Evolutionary conservation across 2,113 vertebrate species (phyloP).

Genomic region (Neomonachus schauinslandi): DNA sequence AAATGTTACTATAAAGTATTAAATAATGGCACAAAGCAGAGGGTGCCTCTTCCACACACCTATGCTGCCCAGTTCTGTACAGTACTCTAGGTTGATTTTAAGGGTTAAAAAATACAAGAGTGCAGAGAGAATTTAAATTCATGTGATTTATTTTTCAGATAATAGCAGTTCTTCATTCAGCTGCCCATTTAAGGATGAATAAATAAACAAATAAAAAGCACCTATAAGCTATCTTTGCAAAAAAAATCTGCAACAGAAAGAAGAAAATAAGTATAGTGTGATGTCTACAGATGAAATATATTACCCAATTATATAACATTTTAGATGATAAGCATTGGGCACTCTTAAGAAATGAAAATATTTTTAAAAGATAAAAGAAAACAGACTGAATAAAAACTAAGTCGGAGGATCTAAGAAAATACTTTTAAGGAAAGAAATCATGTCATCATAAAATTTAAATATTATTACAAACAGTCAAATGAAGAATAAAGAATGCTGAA

Average conservation of each 20-base stretch:
- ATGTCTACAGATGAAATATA: not conserved
- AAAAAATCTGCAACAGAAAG: not conserved
- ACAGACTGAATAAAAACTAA: not conserved
- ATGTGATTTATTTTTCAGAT: not conserved
- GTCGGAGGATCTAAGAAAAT: not conserved
- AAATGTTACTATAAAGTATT: not conserved
- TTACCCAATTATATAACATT: not conserved
- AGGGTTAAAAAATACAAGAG: not conserved
- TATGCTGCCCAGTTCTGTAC: not conserved
- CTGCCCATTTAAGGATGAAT: not conserved
- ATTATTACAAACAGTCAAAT: slow-evolving; percentile 23
- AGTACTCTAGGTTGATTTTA: not conserved
- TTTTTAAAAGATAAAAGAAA: not conserved
- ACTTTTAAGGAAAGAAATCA: not conserved
- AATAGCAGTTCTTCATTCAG: not conserved
- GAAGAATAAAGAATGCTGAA: slow-evolving; percentile 13
- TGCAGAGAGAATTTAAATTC: not conserved
- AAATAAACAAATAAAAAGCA: not conserved
- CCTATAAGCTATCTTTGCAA: not conserved
- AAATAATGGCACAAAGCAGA: not conserved
- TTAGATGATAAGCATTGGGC: not conserved
- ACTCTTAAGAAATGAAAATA: slow-evolving; percentile 18
- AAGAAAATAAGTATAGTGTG: not conserved
- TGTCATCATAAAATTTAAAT: not conserved
- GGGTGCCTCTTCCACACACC: not conserved